A percentile compares a stretch with the other conserved stretches of the same genome.
Conservation (phyloP, 1,140 invertebrate genomes). For the Bombus soroeensis region DNA sequence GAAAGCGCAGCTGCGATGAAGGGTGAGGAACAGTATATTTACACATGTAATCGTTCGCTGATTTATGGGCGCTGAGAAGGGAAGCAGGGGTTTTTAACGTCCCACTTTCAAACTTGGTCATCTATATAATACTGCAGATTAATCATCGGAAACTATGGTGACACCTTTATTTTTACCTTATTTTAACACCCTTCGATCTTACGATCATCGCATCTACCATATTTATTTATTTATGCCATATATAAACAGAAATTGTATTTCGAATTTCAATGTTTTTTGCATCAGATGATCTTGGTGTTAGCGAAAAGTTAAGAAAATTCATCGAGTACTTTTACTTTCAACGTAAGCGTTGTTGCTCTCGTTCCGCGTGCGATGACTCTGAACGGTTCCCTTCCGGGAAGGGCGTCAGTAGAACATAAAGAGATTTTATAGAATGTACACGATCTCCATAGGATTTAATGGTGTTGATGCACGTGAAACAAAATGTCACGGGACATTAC, state of each 20-base stretch:
- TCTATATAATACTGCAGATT: constrained; percentile 25
- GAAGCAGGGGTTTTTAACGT: constrained; percentile 32
- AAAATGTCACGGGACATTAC: constrained; percentile 66
- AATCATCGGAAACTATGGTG: constrained; percentile 36
- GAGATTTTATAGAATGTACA: constrained; percentile 16
- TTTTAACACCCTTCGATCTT: neutral
- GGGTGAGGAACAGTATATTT: constrained; percentile 60
- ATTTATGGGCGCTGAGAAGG: constrained; percentile 59
- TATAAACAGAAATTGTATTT: neutral
- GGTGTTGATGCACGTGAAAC: constrained; percentile 57
- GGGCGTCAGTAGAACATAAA: constrained; percentile 15
- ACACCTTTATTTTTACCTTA: neutral
- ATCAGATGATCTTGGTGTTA: neutral
- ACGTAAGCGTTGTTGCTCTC: neutral
- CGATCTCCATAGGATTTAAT: constrained; percentile 51
- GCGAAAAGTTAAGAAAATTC: neutral
- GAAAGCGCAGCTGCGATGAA: constrained; percentile 46
- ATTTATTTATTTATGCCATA: too few relatives aligned
- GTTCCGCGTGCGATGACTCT: neutral
- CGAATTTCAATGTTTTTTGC: neutral
- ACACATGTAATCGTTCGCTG: constrained; percentile 66
- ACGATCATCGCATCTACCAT: neutral
- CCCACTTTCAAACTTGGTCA: constrained; percentile 20
- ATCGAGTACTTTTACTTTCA: neutral
- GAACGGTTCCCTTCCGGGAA: neutral